Conservation (phyloP, 2,113 vertebrate species). For the Prolemur simus region DNA sequence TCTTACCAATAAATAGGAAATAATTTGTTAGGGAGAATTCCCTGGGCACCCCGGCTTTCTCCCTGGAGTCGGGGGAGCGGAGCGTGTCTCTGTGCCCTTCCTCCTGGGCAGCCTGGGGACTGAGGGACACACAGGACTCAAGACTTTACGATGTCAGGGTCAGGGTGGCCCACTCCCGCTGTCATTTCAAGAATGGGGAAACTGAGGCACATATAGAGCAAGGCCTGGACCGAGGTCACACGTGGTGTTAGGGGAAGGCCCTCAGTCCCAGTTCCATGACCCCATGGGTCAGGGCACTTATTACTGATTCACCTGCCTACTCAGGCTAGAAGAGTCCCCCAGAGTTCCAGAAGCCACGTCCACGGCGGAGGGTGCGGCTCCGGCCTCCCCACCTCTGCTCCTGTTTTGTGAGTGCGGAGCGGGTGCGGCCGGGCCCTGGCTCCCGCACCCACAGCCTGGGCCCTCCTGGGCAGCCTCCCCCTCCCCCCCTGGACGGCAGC, state of each 20-base stretch:
- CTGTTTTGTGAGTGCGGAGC: no score
- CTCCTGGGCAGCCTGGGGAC: fast-evolving
- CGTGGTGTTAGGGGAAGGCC: background rate
- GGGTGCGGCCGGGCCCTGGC: background rate
- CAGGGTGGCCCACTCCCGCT: background rate
- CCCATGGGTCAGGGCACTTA: fast-evolving
- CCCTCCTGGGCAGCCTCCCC: background rate
- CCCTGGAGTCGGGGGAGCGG: background rate
- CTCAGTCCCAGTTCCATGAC: background rate
- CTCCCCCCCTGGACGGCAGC: background rate
- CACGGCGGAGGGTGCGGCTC: fast-evolving
- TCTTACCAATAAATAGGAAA: constrained; percentile 89
- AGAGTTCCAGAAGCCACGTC: background rate
- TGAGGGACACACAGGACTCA: background rate
- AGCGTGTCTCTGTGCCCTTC: background rate
- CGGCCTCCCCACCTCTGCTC: fast-evolving
- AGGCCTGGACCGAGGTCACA: background rate
- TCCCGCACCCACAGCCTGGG: background rate
- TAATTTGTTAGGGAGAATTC: constrained; percentile 83
- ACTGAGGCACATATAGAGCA: background rate
- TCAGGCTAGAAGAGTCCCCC: background rate
- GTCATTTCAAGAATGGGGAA: background rate
- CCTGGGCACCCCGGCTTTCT: constrained; percentile 43
- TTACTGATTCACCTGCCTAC: fast-evolving
- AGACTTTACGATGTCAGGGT: background rate